Base-by-base conservation (phyloP, 2,888 invertebrate genomes). In the Drosophila quinaria region DNA sequence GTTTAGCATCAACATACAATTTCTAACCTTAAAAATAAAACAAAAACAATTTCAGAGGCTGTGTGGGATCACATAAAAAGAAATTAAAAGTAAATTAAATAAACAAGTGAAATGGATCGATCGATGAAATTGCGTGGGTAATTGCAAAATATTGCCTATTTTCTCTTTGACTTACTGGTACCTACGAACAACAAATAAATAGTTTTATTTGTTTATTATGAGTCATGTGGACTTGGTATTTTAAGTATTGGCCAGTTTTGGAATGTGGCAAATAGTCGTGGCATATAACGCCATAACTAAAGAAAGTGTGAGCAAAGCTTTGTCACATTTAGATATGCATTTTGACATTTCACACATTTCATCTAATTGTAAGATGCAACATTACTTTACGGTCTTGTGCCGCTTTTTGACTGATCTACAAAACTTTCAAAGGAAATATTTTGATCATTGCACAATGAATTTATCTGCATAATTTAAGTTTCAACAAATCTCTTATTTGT, bases 281-380 rank as follows among this genome's bases (percentile, higher is more conserved):
- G 39, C 5, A 56, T 50, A 6, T 37, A 22, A 22, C 9, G 11
- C 15, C 15, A 5, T 5, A 9, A 15, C 15, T 9, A 22, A 33
- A 25, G 10, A 54, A 31, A 31, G 19, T 19, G 19, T 46, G 29
- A 42, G 46, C 44, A 10, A 42, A 15, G 10, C 33, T n/a, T 54
- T 22, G 37, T 19, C 42, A 56, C 33, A 11, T 51, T 46, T 35
- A 17, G 37, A 47, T 52, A 50, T 63, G 42, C 41, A 49, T 47
- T 50, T 80, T 68, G 54, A 33, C 44, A 60, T 49, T 79, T 81
- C 56, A 33, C 75, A 81, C 46, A 46, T 63, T 33, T 54, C 41
- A 10, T 4, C 39, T 46, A 50, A 31, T 79, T 65, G 76, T 35
- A 44, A 49, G 35, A 59, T 35, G 15, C 5, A 22, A 50, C 6